phyloP scores from a whole-genome alignment of 2,113 vertebrate species.

The Rhineura floridana region DNA sequence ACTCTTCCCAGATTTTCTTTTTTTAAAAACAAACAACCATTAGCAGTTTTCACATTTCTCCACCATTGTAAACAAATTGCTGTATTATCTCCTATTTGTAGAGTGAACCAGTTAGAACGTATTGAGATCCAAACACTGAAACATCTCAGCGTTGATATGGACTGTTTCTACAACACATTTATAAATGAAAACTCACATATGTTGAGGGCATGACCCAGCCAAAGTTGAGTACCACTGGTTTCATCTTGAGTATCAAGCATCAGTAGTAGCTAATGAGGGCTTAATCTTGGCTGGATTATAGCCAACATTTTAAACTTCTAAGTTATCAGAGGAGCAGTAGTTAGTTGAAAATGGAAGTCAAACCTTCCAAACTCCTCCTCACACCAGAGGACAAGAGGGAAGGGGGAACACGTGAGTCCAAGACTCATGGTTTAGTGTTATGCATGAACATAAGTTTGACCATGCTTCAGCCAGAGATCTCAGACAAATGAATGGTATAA shows the following conservation, averaged over 20 bases:
- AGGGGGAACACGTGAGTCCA: too few relatives aligned
- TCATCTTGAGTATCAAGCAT: background rate
- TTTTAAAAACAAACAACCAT: background rate
- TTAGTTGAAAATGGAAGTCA: too few relatives aligned
- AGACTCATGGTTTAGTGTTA: too few relatives aligned
- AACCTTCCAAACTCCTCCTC: too few relatives aligned
- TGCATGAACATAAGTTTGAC: too few relatives aligned
- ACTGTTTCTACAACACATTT: background rate
- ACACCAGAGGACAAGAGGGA: too few relatives aligned
- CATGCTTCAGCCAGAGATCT: too few relatives aligned
- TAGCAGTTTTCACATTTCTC: constrained; percentile 21
- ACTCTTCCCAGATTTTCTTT: background rate
- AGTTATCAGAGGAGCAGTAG: too few relatives aligned
- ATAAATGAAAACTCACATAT: background rate
- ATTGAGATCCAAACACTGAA: constrained; percentile 24
- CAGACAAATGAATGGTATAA: too few relatives aligned
- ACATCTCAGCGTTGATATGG: background rate
- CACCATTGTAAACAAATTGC: background rate
- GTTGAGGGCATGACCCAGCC: background rate
- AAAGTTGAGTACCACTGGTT: background rate
- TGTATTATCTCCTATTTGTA: background rate
- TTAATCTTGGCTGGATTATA: background rate
- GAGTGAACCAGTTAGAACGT: background rate
- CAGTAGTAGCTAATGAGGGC: background rate
- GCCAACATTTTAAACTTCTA: constrained; percentile 31